Percentiles rank a stretch among this genome's conserved stretches.
Evolutionary conservation across 2,888 invertebrate species (phyloP).

Genomic region (Mantis religiosa): DNA sequence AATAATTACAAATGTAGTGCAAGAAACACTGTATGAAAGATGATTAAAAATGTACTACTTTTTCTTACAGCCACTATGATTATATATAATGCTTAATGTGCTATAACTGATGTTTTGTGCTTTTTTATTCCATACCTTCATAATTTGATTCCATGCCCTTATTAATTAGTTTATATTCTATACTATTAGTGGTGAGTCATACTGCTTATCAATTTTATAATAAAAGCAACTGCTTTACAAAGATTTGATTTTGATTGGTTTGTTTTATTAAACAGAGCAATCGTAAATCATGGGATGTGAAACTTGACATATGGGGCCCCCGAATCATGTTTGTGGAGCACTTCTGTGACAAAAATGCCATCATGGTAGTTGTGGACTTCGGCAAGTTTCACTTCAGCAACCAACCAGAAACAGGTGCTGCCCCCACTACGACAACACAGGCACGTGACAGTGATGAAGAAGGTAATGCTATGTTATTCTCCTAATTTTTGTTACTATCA

Average conservation of each 20-base stretch:
- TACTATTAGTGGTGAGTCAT: no score
- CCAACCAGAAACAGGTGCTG: conserved; percentile 38
- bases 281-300: conserved; percentile 78
- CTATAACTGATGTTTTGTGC: no score
- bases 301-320: conserved; percentile 89
- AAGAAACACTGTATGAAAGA: no score
- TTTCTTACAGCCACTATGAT: no score
- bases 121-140: no score
- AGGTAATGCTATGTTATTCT: conserved; percentile 34
- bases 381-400: conserved; percentile 72
- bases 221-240: background rate
- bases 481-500: background rate
- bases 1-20: no score
- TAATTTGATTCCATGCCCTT: no score
- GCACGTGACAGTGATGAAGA: conserved; percentile 40
- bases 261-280: conserved; percentile 49
- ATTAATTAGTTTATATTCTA: no score
- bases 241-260: background rate
- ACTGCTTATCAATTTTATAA: no score
- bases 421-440: conserved; percentile 33
- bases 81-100: no score
- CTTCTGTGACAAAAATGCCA: conserved; percentile 67
- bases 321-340: conserved; percentile 86
- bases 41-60: no score
- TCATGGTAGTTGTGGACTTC: conserved; percentile 84